Conservation (phyloP, 1,140 invertebrate species). For the Cherax destructor region DNA sequence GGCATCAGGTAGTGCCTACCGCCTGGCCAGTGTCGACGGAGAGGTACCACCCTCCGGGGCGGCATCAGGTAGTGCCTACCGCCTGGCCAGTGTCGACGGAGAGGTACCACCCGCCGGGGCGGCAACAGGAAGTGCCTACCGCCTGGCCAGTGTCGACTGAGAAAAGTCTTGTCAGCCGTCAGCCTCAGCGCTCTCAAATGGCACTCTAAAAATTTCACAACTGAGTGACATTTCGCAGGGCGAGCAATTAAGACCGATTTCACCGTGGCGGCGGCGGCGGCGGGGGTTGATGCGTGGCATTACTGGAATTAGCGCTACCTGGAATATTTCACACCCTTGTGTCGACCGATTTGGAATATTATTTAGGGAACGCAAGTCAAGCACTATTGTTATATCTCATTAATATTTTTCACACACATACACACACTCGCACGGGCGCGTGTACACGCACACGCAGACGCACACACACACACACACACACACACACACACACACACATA, state of each 20-base stretch:
- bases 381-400: background rate
- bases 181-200: background rate
- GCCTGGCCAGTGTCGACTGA: too few species aligned
- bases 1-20: too few species aligned
- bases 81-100: too few species aligned
- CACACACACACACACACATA: background rate
- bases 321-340: background rate
- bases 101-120: too few species aligned
- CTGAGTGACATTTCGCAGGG: background rate
- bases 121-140: too few species aligned
- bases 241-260: constrained; percentile 1
- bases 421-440: too few species aligned
- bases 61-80: too few species aligned
- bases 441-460: too few species aligned
- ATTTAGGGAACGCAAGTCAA: background rate
- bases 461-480: too few species aligned
- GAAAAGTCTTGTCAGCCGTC: background rate
- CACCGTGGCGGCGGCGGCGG: background rate
- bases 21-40: too few species aligned
- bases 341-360: background rate
- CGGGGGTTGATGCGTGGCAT: background rate
- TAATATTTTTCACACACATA: background rate
- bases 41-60: too few species aligned
- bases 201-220: background rate
- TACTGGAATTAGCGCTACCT: background rate